Conservation (phyloP, 2,888 invertebrate species). For the Melinopterus prodromus region DNA sequence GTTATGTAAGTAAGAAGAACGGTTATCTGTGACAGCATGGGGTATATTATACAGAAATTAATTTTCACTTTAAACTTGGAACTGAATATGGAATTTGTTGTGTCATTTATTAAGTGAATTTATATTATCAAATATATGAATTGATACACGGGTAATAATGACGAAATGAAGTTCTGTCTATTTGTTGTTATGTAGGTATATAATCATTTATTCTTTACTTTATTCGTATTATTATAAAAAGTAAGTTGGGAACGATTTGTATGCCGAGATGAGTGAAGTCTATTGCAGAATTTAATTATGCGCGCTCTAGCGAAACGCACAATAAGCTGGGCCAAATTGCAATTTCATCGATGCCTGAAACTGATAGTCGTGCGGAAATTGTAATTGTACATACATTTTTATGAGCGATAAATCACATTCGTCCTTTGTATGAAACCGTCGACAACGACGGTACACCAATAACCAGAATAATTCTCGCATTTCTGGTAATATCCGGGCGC, state of each 20-base stretch:
- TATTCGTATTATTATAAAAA: too few relatives aligned
- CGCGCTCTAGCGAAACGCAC: background rate
- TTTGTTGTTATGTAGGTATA: too few relatives aligned
- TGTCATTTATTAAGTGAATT: too few relatives aligned
- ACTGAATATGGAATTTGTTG: too few relatives aligned
- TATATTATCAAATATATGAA: too few relatives aligned
- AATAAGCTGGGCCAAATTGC: background rate
- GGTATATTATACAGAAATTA: too few relatives aligned
- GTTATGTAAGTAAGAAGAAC: too few relatives aligned
- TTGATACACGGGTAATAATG: too few relatives aligned
- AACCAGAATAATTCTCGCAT: constrained; percentile 22
- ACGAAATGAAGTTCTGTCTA: too few relatives aligned
- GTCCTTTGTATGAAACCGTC: constrained; percentile 13
- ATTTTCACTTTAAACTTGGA: too few relatives aligned
- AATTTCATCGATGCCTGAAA: constrained; percentile 16
- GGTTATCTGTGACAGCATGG: too few relatives aligned
- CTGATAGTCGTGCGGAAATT: constrained; percentile 17
- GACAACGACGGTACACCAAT: constrained; percentile 21
- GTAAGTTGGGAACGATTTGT: background rate
- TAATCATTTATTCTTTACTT: too few relatives aligned
- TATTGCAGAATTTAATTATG: background rate
- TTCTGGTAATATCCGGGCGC: constrained; percentile 22
- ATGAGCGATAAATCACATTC: constrained; percentile 23
- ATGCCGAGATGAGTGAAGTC: background rate
- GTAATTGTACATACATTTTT: constrained; percentile 27